phyloP scores from a whole-genome alignment of 2,888 invertebrate genomes.

The Iselma pallidipennis region DNA sequence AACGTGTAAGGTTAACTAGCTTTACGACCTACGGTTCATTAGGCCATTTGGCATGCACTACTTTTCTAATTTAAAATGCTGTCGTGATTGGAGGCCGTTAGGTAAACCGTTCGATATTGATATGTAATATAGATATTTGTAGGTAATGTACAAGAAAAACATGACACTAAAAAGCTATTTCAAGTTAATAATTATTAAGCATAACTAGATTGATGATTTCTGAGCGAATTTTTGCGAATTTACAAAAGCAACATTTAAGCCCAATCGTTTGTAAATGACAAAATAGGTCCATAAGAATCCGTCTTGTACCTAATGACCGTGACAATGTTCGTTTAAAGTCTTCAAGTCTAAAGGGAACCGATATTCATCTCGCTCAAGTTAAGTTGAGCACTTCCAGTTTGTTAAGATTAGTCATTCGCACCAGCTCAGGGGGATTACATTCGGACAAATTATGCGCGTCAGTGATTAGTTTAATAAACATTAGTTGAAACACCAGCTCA shows the following conservation, averaged over 20 bases:
- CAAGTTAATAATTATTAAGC: neutral
- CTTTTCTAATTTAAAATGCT: conserved; percentile 21
- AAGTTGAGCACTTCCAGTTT: conserved; percentile 46
- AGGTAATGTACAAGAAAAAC: neutral
- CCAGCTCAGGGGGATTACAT: conserved; percentile 46
- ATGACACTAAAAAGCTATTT: neutral
- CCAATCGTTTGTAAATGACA: conserved; percentile 1
- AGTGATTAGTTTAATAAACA: conserved; percentile 54
- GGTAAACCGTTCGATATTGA: conserved; percentile 7
- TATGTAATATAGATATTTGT: neutral
- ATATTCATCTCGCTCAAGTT: conserved; percentile 52
- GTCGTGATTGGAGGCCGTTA: conserved; percentile 17
- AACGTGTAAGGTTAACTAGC: conserved; percentile 15
- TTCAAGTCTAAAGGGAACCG: conserved; percentile 13
- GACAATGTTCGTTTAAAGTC: conserved; percentile 6
- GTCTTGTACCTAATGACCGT: conserved; percentile 1
- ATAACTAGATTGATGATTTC: neutral
- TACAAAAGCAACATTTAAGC: neutral
- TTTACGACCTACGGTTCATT: conserved; percentile 18
- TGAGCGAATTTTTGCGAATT: neutral
- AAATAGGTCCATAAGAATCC: neutral
- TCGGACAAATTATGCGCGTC: conserved; percentile 53
- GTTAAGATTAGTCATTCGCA: conserved; percentile 53
- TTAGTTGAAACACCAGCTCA: conserved; percentile 34
- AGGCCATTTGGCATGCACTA: conserved; percentile 14